A percentile compares a stretch with the other conserved stretches of the same genome.
Evolutionary conservation across 1,140 invertebrate genomes (phyloP).

Genomic region (Melipona quadrifasciata): DNA sequence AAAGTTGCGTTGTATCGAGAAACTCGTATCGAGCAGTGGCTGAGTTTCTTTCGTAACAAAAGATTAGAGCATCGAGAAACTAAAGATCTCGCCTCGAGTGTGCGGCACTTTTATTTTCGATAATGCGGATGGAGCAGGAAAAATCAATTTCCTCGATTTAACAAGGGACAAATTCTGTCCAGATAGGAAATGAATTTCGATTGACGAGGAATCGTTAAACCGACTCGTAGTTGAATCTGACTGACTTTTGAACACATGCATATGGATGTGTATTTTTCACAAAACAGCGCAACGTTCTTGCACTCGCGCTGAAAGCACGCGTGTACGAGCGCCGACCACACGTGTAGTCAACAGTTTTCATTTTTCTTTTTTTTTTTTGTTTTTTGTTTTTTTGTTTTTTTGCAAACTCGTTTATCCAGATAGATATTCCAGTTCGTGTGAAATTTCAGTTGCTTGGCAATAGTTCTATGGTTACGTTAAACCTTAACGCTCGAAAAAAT

Average conservation of each 20-base stretch:
- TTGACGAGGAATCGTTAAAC: conserved; percentile 71
- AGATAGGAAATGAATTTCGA: conserved; percentile 63
- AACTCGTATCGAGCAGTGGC: conserved; percentile 12
- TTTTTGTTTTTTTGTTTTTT: not conserved
- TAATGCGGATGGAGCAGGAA: conserved; percentile 37
- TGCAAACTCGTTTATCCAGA: not conserved
- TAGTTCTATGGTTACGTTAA: not conserved
- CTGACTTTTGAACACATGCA: conserved; percentile 70
- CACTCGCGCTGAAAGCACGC: not conserved
- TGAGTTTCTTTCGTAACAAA: conserved; percentile 1
- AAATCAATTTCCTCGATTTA: conserved; percentile 66
- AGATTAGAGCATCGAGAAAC: not conserved
- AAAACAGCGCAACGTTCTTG: conserved; percentile 5
- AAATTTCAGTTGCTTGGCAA: not conserved
- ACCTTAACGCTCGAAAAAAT: not conserved
- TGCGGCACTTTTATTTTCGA: not conserved
- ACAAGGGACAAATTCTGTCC: conserved; percentile 40
- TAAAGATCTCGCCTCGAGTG: not conserved
- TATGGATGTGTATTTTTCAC: conserved; percentile 16
- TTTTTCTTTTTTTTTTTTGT: not conserved
- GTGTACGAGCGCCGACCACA: not conserved
- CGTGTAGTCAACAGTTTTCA: not conserved
- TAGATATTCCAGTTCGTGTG: not conserved
- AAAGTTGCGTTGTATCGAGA: conserved; percentile 16
- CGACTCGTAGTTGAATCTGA: conserved; percentile 72